Conservation (phyloP, 2,797 vertebrate genomes). For the Vultur gryphus region DNA sequence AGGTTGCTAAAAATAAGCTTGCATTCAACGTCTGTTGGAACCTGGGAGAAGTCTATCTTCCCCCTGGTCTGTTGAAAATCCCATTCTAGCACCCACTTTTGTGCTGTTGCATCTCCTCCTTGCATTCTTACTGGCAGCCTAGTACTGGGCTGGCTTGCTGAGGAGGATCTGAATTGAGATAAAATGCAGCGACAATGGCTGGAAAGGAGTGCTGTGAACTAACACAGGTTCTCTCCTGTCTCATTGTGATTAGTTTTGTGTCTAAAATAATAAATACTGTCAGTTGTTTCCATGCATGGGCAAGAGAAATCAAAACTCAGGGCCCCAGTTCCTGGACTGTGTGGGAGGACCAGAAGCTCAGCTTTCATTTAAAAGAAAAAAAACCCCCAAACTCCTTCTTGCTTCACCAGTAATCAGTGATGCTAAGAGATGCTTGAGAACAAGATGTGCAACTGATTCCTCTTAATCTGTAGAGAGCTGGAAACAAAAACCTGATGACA, state of each 20-base stretch:
- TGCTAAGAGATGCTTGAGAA: not conserved
- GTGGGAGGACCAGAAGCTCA: slow-evolving; percentile 1
- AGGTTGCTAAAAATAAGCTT: not conserved
- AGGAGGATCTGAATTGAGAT: not conserved
- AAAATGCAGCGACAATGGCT: not conserved
- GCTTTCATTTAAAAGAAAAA: not conserved
- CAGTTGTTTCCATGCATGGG: not conserved
- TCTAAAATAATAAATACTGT: not conserved
- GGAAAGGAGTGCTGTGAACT: not conserved
- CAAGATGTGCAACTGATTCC: not conserved
- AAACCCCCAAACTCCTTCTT: not conserved
- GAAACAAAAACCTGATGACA: not conserved
- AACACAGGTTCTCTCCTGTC: not conserved
- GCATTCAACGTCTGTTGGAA: not conserved
- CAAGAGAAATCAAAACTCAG: not conserved
- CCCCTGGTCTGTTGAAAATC: not conserved
- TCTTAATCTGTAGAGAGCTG: not conserved
- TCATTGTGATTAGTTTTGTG: not conserved
- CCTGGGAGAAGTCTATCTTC: not conserved
- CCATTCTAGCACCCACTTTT: not conserved
- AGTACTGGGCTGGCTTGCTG: not conserved
- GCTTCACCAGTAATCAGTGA: not conserved
- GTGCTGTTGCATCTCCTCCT: not conserved
- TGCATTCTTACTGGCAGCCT: not conserved
- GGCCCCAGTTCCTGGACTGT: not conserved